Evolutionary conservation across 2,797 vertebrate species (phyloP).

Genomic region (Sebastes hubbsi): DNA sequence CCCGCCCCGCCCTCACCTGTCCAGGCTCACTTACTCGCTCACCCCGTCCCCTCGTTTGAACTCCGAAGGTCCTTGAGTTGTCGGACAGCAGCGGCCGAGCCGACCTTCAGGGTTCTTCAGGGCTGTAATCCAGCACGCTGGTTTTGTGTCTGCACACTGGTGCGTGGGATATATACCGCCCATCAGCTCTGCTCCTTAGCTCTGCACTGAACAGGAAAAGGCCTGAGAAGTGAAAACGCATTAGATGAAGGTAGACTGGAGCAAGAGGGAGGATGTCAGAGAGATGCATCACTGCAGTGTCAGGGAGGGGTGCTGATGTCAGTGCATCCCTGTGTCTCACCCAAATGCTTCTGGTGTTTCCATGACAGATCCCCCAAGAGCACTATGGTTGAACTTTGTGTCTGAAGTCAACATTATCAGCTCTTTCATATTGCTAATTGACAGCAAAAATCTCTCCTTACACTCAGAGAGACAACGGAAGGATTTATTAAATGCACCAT

Average conservation of each 20-base stretch:
- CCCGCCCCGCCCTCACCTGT: slow-evolving; percentile 20
- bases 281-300: slow-evolving; percentile 5
- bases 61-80: slow-evolving; percentile 70
- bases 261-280: slow-evolving; percentile 2
- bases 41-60: slow-evolving; percentile 6
- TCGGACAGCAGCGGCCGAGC: slow-evolving; percentile 22
- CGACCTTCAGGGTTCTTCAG: slow-evolving; percentile 10
- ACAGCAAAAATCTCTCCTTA: background rate
- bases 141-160: slow-evolving; percentile 2
- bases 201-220: background rate
- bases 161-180: slow-evolving; percentile 12
- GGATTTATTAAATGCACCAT: background rate
- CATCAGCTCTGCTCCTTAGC: background rate
- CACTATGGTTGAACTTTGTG: background rate
- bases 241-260: slow-evolving; percentile 1
- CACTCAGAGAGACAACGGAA: background rate
- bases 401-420: background rate
- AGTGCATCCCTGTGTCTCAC: background rate
- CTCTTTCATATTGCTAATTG: background rate
- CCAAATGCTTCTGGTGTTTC: background rate
- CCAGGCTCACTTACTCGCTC: background rate
- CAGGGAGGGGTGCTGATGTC: background rate
- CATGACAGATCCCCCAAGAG: background rate
- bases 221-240: background rate
- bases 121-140: slow-evolving; percentile 34